Conservation (phyloP, 2,113 vertebrate genomes). For the Synodontis membranacea region DNA sequence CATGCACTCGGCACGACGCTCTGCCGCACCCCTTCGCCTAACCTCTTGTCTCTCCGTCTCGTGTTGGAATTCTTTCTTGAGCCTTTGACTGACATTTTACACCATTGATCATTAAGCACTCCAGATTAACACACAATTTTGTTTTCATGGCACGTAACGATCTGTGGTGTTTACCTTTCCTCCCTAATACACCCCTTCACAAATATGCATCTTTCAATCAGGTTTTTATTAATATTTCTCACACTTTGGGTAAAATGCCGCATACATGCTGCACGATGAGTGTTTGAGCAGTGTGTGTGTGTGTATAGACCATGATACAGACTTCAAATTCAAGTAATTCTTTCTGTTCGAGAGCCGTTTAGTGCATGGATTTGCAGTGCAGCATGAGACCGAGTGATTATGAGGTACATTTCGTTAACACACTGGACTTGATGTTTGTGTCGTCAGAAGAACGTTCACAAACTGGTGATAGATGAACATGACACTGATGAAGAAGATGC, state of each 20-base stretch:
- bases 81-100: neutral
- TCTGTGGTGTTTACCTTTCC: neutral
- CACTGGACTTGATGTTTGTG: conserved; percentile 17
- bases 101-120: neutral
- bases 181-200: neutral
- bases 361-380: neutral
- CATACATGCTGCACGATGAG: neutral
- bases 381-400: neutral
- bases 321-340: neutral
- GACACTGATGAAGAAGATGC: conserved; percentile 44
- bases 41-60: neutral
- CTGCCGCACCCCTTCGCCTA: neutral
- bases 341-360: neutral
- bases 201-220: neutral
- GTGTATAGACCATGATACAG: neutral
- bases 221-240: conserved; percentile 2
- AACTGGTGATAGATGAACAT: conserved; percentile 49
- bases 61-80: neutral
- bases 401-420: neutral
- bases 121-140: neutral
- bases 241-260: neutral
- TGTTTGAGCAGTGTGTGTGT: neutral
- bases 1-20: conserved; percentile 9
- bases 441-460: conserved; percentile 26
- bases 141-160: neutral